Evolutionary conservation across 2,888 invertebrate genomes (phyloP), one percentile per base, ranked within the genome.

Genomic region (Hypsopygia costalis): DNA sequence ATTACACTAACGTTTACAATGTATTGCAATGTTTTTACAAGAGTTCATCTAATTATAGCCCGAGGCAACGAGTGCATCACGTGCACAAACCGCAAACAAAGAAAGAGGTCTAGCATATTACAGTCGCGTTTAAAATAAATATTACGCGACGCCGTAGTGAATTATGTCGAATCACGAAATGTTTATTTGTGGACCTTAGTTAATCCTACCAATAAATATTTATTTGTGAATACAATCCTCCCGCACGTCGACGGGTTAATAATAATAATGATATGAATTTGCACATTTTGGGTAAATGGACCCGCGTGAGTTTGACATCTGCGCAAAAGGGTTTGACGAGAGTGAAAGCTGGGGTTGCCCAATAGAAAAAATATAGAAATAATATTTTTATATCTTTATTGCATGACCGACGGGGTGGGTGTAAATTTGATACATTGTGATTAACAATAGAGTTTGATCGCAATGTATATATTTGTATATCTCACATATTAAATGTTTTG

Each of bases 241-340:
- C 69, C 74, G 53, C 62, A 49, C 37, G 50, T 36, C 29, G 35
- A 25, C 46, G 59, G 51, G 55, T 51, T 51, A 52, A 47, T 50
- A 40, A 40, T 32, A 40, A 48, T 47, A 43, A 49, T 58, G 60
- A 66, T 44, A 49, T 58, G 60, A 66, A 62, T 61, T 62, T 69
- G 66, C 69, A 69, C 64, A 69, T 72, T 74, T 69, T 57, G 56
- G 57, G 52, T 55, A 58, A 61, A 61, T 48, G 53, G 51, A 47
- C 61, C 54, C 54, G 38, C 34, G 61, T 47, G 63, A 16, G 4
- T 2, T 16, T 2, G 59, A 60, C 77, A 78, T 76, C 77, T 78
- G 77, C 56, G 55, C 59, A 47, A 61, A 62, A 61, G 67, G 73
- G 70, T 60, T 64, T 41, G 43, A 16, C 16, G 16, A 52, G 46